Percentiles rank a stretch among this genome's conserved stretches.
phyloP scores from a whole-genome alignment of 1,140 invertebrate species.

The Ericerus pela region DNA sequence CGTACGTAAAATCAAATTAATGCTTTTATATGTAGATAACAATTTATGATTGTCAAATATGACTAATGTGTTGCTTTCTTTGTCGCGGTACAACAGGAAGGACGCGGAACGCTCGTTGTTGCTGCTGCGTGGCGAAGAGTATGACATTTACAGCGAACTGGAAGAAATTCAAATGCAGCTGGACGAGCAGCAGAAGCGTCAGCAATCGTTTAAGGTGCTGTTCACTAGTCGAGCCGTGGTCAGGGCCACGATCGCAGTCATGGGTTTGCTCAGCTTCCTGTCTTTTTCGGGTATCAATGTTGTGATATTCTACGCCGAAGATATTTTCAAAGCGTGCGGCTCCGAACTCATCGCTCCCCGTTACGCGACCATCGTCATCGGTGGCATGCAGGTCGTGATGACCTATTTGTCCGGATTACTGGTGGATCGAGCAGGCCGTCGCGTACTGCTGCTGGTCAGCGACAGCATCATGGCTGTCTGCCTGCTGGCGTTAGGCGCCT shows the following conservation, averaged over 20 bases:
- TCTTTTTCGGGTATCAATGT: slow-evolving; percentile 43
- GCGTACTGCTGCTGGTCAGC: slow-evolving; percentile 50
- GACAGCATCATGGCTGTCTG: slow-evolving; percentile 44
- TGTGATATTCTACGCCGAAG: slow-evolving; percentile 50
- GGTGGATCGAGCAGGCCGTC: slow-evolving; percentile 51
- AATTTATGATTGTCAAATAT: too few relatives aligned
- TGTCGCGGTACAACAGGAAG: slow-evolving; percentile 25
- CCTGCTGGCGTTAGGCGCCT: slow-evolving; percentile 42
- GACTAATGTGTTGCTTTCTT: background rate
- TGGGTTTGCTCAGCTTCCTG: slow-evolving; percentile 37
- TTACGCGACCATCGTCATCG: slow-evolving; percentile 46
- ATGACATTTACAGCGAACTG: slow-evolving; percentile 59
- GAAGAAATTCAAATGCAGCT: slow-evolving; percentile 42
- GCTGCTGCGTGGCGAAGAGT: slow-evolving; percentile 41
- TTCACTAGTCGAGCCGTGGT: slow-evolving; percentile 40
- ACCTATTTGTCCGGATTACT: slow-evolving; percentile 33
- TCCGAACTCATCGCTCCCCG: slow-evolving; percentile 41
- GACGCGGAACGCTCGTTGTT: slow-evolving; percentile 28
- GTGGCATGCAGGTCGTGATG: slow-evolving; percentile 36
- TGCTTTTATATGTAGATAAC: too few relatives aligned
- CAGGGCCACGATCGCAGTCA: slow-evolving; percentile 52
- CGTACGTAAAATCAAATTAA: too few relatives aligned
- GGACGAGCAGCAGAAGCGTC: slow-evolving; percentile 40
- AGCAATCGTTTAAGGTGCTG: slow-evolving; percentile 38
- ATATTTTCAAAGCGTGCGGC: slow-evolving; percentile 42